A percentile compares a stretch with the other conserved stretches of the same genome.
These are phyloP conservation scores for Sebastes iracundus DNA, from an alignment of 2,797 vertebrate genomes.

Conservation along the genomic window DNA sequence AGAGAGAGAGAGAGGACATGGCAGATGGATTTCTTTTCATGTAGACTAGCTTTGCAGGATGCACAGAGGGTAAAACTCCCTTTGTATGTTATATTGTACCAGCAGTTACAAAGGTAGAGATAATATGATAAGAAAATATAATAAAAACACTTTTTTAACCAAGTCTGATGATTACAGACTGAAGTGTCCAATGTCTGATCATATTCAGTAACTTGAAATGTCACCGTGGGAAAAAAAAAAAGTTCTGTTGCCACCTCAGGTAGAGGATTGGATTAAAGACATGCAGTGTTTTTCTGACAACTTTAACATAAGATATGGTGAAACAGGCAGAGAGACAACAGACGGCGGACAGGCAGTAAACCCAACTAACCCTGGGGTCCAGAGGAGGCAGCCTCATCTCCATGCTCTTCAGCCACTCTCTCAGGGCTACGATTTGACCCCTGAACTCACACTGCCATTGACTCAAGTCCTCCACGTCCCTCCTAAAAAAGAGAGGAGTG, in stretches of 20 bases:
- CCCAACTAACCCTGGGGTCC: slow-evolving; percentile 76
- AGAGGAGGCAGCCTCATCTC: slow-evolving; percentile 83
- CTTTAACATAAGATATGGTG: not conserved
- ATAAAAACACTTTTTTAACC: not conserved
- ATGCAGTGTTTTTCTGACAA: not conserved
- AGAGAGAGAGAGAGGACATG: not conserved
- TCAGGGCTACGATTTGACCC: slow-evolving; percentile 85
- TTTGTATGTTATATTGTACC: not conserved
- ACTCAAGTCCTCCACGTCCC: slow-evolving; percentile 66
- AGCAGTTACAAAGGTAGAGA: not conserved
- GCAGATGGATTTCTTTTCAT: no score
- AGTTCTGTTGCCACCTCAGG: not conserved
- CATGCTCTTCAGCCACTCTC: slow-evolving; percentile 85
- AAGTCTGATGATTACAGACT: no score
- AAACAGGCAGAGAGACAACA: not conserved
- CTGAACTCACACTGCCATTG: slow-evolving; percentile 83
- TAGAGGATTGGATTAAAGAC: not conserved
- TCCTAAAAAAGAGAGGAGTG: slow-evolving; percentile 45
- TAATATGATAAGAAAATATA: not conserved
- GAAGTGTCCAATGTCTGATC: not conserved
- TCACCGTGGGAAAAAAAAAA: not conserved
- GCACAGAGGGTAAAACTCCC: not conserved
- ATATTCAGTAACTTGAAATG: not conserved
- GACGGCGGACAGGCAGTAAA: slow-evolving; percentile 1
- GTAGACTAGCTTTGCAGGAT: not conserved